A percentile compares a stretch with the other conserved stretches of the same genome.
phyloP scores from a whole-genome alignment of 2,113 vertebrate species.

The Martes martes region DNA sequence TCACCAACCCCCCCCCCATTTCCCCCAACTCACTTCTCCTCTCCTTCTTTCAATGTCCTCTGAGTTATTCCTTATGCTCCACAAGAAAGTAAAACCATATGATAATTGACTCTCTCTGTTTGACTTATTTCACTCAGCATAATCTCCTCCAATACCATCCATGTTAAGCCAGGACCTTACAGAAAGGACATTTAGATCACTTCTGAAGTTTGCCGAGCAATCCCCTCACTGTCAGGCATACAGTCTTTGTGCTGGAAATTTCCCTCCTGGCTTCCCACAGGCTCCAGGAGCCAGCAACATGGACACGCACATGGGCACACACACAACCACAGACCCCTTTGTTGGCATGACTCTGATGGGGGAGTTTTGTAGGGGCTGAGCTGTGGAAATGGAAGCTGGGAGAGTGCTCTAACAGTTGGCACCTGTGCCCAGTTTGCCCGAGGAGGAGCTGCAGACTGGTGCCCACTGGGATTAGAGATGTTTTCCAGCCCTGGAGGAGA shows the following conservation, averaged over 20 bases:
- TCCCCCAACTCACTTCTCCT: too few species aligned
- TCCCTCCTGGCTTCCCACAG: slow-evolving; percentile 45
- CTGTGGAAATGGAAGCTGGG: slow-evolving; percentile 21
- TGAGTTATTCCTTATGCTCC: too few species aligned
- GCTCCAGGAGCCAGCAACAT: too few species aligned
- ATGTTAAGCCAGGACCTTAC: slow-evolving; percentile 56
- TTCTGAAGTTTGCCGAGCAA: slow-evolving; percentile 67
- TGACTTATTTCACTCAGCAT: too few species aligned
- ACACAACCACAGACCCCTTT: neutral
- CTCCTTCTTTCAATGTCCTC: too few species aligned
- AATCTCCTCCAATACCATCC: too few species aligned
- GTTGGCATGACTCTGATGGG: neutral
- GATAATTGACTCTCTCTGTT: too few species aligned
- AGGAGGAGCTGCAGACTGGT: neutral
- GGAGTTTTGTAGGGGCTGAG: slow-evolving; percentile 57
- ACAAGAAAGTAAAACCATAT: too few species aligned
- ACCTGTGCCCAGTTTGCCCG: slow-evolving; percentile 13
- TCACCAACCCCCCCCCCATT: too few species aligned
- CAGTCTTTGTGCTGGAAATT: slow-evolving; percentile 67
- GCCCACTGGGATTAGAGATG: neutral
- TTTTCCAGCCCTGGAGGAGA: neutral
- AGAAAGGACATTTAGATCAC: slow-evolving; percentile 68
- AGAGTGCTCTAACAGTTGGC: slow-evolving; percentile 21
- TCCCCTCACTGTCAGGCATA: slow-evolving; percentile 53
- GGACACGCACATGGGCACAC: too few species aligned